A percentile compares a stretch with the other conserved stretches of the same genome.
phyloP scores from a whole-genome alignment of 2,888 invertebrate genomes.

The Nomada flava region DNA sequence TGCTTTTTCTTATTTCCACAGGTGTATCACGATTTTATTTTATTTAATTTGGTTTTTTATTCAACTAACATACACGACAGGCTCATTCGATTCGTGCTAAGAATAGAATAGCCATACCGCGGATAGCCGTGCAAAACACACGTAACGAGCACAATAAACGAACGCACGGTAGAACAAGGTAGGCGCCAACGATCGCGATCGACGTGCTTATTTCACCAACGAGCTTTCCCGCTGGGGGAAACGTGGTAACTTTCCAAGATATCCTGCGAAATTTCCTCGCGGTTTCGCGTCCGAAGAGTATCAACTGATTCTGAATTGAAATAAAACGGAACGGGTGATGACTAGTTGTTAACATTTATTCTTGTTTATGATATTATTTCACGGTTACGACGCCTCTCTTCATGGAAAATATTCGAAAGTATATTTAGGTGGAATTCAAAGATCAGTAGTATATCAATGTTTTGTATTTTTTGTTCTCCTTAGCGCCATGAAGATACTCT shows the following conservation, averaged over 20 bases:
- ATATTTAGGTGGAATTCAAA: neutral
- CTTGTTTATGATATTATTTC: neutral
- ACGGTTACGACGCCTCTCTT: neutral
- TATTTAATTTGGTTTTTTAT: constrained; percentile 29
- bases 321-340: neutral
- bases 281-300: neutral
- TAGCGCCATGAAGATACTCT: constrained; percentile 18
- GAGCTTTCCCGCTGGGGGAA: constrained; percentile 27
- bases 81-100: constrained; percentile 71
- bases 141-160: constrained; percentile 66
- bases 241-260: constrained; percentile 38
- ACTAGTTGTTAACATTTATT: neutral
- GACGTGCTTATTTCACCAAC: constrained; percentile 31
- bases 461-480: constrained; percentile 7
- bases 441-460: neutral
- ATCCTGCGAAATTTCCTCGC: constrained; percentile 17
- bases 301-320: too few species aligned
- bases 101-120: constrained; percentile 73
- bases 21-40: neutral
- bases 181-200: constrained; percentile 53
- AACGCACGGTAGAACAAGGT: constrained; percentile 41
- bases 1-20: constrained; percentile 5
- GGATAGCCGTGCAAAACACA: constrained; percentile 51
- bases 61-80: constrained; percentile 31
- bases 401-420: neutral